phyloP scores from a whole-genome alignment of 2,797 vertebrate species.

The Falco peregrinus region DNA sequence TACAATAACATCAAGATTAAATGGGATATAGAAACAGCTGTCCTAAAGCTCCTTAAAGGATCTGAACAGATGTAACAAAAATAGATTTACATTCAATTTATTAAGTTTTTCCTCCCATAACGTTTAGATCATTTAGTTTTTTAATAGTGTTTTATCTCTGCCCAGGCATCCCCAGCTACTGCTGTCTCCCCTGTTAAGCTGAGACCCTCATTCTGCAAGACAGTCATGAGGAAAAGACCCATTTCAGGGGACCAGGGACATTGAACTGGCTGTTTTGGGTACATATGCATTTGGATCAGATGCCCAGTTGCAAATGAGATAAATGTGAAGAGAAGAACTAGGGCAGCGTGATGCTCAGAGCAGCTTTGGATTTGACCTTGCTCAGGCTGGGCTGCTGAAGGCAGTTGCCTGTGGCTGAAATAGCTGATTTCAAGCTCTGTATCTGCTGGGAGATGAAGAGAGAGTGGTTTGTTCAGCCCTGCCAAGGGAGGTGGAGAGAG shows the following conservation, averaged over 20 bases:
- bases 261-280: neutral
- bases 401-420: neutral
- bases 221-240: neutral
- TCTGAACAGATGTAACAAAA: conserved; percentile 67
- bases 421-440: neutral
- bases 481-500: neutral
- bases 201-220: neutral
- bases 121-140: neutral
- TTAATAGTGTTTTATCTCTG: conserved; percentile 17
- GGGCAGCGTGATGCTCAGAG: conserved; percentile 23
- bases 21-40: conserved; percentile 66
- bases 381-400: neutral
- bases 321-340: neutral
- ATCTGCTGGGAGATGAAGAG: neutral
- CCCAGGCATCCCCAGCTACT: neutral
- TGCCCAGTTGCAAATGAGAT: neutral
- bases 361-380: neutral
- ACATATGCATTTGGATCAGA: neutral
- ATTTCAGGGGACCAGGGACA: neutral
- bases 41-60: conserved; percentile 68
- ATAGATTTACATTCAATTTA: conserved; percentile 69
- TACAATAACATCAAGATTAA: conserved; percentile 69
- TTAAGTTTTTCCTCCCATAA: conserved; percentile 59
- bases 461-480: neutral
- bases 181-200: neutral